Evolutionary conservation across 1,140 invertebrate genomes (phyloP), one percentile per base, ranked within the genome.

Genomic region (Pseudoatta argentina): DNA sequence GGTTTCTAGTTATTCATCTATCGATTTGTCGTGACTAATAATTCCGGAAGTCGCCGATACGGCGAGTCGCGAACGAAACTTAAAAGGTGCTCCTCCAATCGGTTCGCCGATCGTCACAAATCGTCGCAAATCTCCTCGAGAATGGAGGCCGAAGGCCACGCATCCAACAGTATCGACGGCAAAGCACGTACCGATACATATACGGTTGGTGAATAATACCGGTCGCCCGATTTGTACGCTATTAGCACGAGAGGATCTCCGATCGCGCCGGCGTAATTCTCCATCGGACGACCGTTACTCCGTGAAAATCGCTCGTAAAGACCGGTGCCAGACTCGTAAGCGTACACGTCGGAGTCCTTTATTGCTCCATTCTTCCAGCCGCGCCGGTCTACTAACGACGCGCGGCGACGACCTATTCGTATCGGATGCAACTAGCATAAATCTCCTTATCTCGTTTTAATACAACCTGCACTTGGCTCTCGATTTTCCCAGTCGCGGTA

Each of bases 221-320:
- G 85, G 83, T 88, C 82, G 85, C 92, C 89, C 91, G 92, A 94
- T 93, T 94, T 93, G 93, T 93, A 93, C 91, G 90, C 93, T 93
- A 94, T 94, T 94, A 94, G 91, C 91, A 90, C 92, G 89, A 81
- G 89, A 83, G 88, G 90, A 94, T 93, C 92, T 92, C 72, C 89
- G 92, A 94, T 93, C 93, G 91, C 61, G 14, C 69, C 88, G 85
- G 89, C 88, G 87, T 93, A 93, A 93, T 94, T 94, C 93, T 93
- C 85, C 86, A 86, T 89, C 92, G 87, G 77, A 86, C 88, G 92
- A 91, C 90, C 92, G 92, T 93, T 93, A 93, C 91, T 93, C 88
- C 86, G 90, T 89, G 89, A 91, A 93, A 93, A 93, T 92, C 92
- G 91, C 87, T 93, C 92, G 92, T 93, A 93, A 93, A 93, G 91